Evolutionary conservation across 2,888 invertebrate genomes (phyloP).

Genomic region (Oegoconia quadripuncta): DNA sequence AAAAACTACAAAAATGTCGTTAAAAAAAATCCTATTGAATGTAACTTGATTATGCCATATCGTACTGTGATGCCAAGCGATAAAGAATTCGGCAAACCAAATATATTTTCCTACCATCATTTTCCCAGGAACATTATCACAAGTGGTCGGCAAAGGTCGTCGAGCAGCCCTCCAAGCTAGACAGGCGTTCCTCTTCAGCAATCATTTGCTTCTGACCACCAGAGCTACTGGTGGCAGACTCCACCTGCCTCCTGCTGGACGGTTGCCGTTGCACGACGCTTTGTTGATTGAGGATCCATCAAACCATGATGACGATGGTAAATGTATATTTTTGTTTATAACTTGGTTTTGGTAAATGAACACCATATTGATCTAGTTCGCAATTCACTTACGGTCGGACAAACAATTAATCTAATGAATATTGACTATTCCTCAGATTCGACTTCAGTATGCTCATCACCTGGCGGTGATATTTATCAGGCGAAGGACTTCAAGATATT

Average conservation of each 20-base stretch:
- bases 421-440: conserved; percentile 46
- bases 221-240: conserved; percentile 90
- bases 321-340: conserved; percentile 3
- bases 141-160: conserved; percentile 81
- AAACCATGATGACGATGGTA: conserved; percentile 84
- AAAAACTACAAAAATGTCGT: neutral
- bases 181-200: conserved; percentile 94
- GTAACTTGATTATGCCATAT: neutral
- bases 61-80: neutral
- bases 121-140: conserved; percentile 86
- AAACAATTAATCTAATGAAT: too few relatives aligned
- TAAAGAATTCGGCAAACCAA: too few relatives aligned
- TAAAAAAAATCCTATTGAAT: too few relatives aligned
- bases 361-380: too few relatives aligned
- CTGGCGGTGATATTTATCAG: conserved; percentile 67
- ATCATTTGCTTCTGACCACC: conserved; percentile 91
- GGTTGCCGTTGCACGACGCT: conserved; percentile 90
- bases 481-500: conserved; percentile 72
- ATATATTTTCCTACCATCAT: too few relatives aligned
- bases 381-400: too few relatives aligned
- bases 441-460: conserved; percentile 67
- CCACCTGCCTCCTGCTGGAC: conserved; percentile 91
- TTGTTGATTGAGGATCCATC: conserved; percentile 91
- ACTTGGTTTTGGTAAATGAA: neutral
- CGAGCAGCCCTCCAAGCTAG: conserved; percentile 72